Base-by-base conservation (phyloP, 2,797 vertebrate genomes). In the Coendou prehensilis region DNA sequence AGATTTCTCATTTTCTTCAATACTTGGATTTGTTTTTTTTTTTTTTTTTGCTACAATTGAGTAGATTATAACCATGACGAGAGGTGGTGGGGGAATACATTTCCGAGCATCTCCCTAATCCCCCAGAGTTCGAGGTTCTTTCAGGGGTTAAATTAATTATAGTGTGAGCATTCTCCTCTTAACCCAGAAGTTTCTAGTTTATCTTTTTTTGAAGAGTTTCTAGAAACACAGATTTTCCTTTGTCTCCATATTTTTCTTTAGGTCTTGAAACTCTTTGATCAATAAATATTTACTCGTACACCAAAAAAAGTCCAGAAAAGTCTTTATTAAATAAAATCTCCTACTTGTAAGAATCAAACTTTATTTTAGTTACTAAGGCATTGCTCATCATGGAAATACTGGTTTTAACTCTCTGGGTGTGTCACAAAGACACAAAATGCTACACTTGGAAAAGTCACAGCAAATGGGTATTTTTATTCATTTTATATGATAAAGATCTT, bases 241-340 rank as follows among this genome's bases (percentile, higher is more conserved):
- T 81, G 37, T 17, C 56, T 87, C 17, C 9, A 14, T 67, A 41
- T 54, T 50, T 83, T 79, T 33, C 37, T 89, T 18, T 67, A 22
- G 47, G 22, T 64, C 37, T 96, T 61, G 20, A 81, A n/a, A 76
- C n/a, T 79, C 33, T 83, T 90, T 79, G 81, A 15, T 95, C 23
- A 80, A 63, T 52, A 79, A 95, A 91, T 95, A 76, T 82, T 93
- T 87, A 85, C 78, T 87, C 11, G 45, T 59, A 56, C 59, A 52
- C 2, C 28, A 81, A 75, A 57, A 78, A 18, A 82, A 9, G 4
- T 61, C 37, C 71, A 50, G 79, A 56, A 61, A 52, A 80, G 17
- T 85, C 20, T 90, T 87, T 75, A 61, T 45, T 75, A 79, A 88
- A 26, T 87, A 75, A 75, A 26, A 85, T 0, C 41, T 15, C n/a